phyloP scores from a whole-genome alignment of 2,888 invertebrate species.

The Morpho achilles region DNA sequence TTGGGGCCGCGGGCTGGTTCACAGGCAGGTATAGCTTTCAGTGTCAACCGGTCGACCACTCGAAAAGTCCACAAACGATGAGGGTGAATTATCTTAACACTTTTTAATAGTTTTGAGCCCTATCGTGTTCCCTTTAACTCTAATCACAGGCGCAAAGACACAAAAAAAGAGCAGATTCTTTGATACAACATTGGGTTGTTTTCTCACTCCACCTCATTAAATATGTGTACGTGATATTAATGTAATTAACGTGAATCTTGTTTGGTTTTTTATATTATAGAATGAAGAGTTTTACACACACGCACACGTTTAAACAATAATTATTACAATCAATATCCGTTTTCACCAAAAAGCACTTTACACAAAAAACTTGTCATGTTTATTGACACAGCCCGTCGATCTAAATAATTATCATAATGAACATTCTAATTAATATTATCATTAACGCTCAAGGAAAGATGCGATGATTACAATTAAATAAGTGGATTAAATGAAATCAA shows the following conservation, averaged over 20 bases:
- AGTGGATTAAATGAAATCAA: constrained; percentile 8
- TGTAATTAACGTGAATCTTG: no score
- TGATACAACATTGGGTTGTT: no score
- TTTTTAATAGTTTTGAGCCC: constrained; percentile 14
- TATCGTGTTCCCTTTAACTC: neutral
- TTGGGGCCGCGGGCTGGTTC: constrained; percentile 95
- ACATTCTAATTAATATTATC: constrained; percentile 21
- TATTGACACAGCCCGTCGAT: constrained; percentile 28
- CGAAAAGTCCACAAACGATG: constrained; percentile 92
- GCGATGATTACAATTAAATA: constrained; percentile 7
- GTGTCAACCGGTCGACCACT: constrained; percentile 98
- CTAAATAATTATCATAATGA: constrained; percentile 19
- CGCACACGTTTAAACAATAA: no score
- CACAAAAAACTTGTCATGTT: no score
- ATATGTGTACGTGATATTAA: no score
- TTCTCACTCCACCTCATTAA: no score
- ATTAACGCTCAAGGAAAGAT: neutral
- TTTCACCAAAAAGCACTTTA: no score
- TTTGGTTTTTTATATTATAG: no score
- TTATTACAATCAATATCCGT: no score
- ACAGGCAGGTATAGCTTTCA: constrained; percentile 96
- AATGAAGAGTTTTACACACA: no score
- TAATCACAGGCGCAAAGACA: neutral
- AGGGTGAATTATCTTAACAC: constrained; percentile 79
- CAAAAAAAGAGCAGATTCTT: neutral